Evolutionary conservation across 2,113 vertebrate genomes (phyloP), one percentile per base, ranked within the genome.

Genomic region (Neolamprologus sp.): DNA sequence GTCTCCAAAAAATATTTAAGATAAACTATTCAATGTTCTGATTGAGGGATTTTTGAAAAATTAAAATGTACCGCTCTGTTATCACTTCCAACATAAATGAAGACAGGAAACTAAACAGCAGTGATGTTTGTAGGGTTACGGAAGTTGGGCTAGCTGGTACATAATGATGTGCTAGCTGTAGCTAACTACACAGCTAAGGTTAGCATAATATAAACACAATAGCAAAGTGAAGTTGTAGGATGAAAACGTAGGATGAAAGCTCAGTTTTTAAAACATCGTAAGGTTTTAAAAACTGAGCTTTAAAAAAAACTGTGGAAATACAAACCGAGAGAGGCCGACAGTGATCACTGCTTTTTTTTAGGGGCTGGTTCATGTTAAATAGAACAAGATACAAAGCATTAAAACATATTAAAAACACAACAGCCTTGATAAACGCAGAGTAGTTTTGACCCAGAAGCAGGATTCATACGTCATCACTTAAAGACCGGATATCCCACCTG

Each of bases 1-100:
- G 14, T 60, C 57, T 60, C 8, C 8, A 31, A 60, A 31, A 4
- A 0, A 0, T 0, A 2, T 57, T 58, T 58, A 31, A 31, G 26
- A 9, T 31, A 31, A 58, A 58, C 55, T 31, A 31, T 17, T 17
- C 26, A 14, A 31, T 58, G 55, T 58, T 58, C 26, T 58, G 26
- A 58, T 58, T 58, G 26, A 31, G 55, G 55, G 55, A 58, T 58
- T 58, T 58, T 16, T 58, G 26, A 58, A 17, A 60, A 60, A 60
- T 60, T 60, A 6, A 60, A 17, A 60, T 8, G 2, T 60, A 60
- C 28, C 1, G 5, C 16, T 60, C 57, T 33, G 16, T 19, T 60
- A 60, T 60, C 28, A 33, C 28, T 60, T 60, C 3, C 28, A 60
- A 60, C 16, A 60, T 10, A 60, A 60, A 19, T 60, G 28, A 33